These are phyloP conservation scores for Microplitis manilae DNA, from an alignment of 2,888 invertebrate species.

Conservation along the genomic window DNA sequence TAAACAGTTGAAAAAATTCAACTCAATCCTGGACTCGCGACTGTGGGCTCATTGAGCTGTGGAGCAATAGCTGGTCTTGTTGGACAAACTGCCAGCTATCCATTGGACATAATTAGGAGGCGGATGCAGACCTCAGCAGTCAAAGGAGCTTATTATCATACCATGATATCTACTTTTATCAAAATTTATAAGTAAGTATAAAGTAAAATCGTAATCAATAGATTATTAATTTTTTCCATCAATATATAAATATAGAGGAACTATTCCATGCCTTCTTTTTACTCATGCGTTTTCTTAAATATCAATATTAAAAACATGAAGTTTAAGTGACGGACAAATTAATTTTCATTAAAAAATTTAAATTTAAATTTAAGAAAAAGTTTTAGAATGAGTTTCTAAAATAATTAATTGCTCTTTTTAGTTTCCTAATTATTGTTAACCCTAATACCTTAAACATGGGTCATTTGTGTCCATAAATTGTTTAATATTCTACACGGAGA, in stretches of 20 bases:
- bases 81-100: conserved; percentile 97
- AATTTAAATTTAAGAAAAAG: too few relatives aligned
- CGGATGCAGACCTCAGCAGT: conserved; percentile 79
- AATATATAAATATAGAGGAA: neutral
- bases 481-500: too few relatives aligned
- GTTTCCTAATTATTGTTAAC: too few relatives aligned
- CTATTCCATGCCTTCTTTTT: too few relatives aligned
- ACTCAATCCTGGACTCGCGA: conserved; percentile 65
- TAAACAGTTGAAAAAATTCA: conserved; percentile 61
- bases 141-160: conserved; percentile 73
- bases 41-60: conserved; percentile 81
- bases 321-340: too few relatives aligned
- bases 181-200: conserved; percentile 80
- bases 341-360: too few relatives aligned
- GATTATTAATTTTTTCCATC: neutral
- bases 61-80: conserved; percentile 94
- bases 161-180: conserved; percentile 78
- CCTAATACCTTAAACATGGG: too few relatives aligned
- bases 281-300: too few relatives aligned
- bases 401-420: too few relatives aligned
- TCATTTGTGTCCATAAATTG: too few relatives aligned
- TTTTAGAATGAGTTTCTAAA: too few relatives aligned
- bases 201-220: neutral
- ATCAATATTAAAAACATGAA: too few relatives aligned
- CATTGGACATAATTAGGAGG: conserved; percentile 91